Percentiles rank a stretch among this genome's conserved stretches.
phyloP scores from a whole-genome alignment of 2,797 vertebrate species.

The Platyrinchus mystaceus region DNA sequence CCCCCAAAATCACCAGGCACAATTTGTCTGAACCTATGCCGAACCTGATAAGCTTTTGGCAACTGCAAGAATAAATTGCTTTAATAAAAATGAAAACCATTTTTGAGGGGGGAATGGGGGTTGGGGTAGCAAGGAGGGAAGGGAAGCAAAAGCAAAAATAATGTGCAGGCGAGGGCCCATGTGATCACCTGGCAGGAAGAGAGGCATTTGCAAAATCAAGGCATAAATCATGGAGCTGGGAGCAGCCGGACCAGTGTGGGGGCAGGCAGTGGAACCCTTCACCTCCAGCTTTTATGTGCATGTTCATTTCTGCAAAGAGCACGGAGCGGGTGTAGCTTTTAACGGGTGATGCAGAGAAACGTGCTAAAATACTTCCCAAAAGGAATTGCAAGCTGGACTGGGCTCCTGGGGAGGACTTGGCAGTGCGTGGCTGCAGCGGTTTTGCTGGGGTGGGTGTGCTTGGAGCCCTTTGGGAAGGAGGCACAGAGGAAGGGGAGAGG shows the following conservation, averaged over 20 bases:
- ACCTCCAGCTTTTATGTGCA: not conserved
- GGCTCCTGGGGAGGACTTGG: not conserved
- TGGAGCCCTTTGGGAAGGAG: not conserved
- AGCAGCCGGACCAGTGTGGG: not conserved
- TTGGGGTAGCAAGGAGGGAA: not conserved
- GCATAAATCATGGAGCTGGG: conserved; percentile 1
- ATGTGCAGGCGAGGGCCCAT: not conserved
- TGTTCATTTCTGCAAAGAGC: not conserved
- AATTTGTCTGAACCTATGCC: conserved; percentile 27
- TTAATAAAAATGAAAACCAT: conserved; percentile 48
- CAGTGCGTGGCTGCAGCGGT: accelerated
- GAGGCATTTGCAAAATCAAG: conserved; percentile 30
- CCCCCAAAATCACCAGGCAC: conserved; percentile 6
- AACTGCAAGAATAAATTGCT: conserved; percentile 41
- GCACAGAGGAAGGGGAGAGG: not conserved
- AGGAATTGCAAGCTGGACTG: accelerated
- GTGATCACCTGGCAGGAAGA: conserved; percentile 41
- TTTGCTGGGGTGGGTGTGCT: not conserved
- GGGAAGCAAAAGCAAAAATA: conserved; percentile 29
- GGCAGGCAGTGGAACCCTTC: not conserved
- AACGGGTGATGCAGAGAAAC: not conserved
- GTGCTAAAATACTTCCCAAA: not conserved
- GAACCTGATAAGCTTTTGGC: conserved; percentile 58
- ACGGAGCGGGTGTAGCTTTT: accelerated
- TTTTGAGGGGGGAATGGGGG: not conserved